Evolutionary conservation across 2,888 invertebrate genomes (phyloP), one percentile per base, ranked within the genome.

Genomic region (Chromoteleia sp.): DNA sequence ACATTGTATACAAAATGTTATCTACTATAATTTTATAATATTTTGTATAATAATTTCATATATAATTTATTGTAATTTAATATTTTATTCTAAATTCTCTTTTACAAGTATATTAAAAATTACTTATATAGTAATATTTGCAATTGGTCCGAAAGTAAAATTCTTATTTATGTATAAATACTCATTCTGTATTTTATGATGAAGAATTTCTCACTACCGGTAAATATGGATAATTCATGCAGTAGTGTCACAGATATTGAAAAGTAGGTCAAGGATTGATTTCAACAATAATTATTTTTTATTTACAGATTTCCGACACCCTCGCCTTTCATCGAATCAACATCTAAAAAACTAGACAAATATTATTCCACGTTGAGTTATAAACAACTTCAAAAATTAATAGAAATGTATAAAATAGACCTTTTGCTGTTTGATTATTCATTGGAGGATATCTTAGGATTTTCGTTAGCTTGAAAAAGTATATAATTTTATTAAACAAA

Each of bases 351-450:
- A 85, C 92, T 98, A 2, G 93, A 94, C 78, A 93, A 93, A 56
- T 97, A 97, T 90, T 97, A 95, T 90, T 94, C 95, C 25, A 94
- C 94, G 33, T 91, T 97, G 65, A 95, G 95, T 45, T 93, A 96
- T 74, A 94, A 94, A 19, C 94, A 95, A 78, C 94, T 97, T 67
- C 93, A 95, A 77, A 93, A 94, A 84, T 92, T 98, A 48, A 95
- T 96, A 87, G 94, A 95, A 86, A 92, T 96, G 45, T 98, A 97
- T 91, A 94, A 94, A 87, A 92, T 94, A 61, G 98, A 98, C 92
- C 97, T 97, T 89, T 95, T 94, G 87, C 92, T 97, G 87, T 98
- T 98, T 89, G 95, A 95, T 84, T 98, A 98, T 86, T 94, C 94
- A 82, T 90, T 97, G 80, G 95, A 96, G 83, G 95, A 96, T 87